phyloP scores from a whole-genome alignment of 2,113 vertebrate genomes.

The Platichthys stellatus region DNA sequence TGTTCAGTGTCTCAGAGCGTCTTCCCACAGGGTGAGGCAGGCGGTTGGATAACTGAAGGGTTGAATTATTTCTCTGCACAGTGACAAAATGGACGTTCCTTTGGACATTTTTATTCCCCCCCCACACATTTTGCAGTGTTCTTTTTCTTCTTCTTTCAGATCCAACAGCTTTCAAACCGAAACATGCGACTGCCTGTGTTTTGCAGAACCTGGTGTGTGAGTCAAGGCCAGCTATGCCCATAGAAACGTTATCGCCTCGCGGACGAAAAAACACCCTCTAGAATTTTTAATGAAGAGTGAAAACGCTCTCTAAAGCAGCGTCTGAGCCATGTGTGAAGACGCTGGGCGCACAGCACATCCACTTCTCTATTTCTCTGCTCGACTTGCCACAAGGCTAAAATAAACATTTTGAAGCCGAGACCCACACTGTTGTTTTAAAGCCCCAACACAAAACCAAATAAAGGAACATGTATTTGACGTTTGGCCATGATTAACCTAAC shows the following conservation, averaged over 20 bases:
- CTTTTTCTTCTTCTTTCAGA: slow-evolving; percentile 6
- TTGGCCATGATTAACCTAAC: slow-evolving; percentile 16
- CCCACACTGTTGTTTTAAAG: slow-evolving; percentile 28
- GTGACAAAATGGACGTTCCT: slow-evolving; percentile 38
- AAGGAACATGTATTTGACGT: slow-evolving; percentile 43
- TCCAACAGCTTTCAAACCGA: slow-evolving; percentile 16
- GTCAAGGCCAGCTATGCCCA: slow-evolving; percentile 26
- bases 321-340: slow-evolving; percentile 56
- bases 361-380: slow-evolving; percentile 38
- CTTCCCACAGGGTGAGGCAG: slow-evolving; percentile 35
- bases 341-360: slow-evolving; percentile 25
- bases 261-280: slow-evolving; percentile 42
- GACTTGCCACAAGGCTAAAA: slow-evolving; percentile 51
- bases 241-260: slow-evolving; percentile 54
- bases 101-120: background rate
- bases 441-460: slow-evolving; percentile 51
- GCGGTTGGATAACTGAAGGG: slow-evolving; percentile 27
- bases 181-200: slow-evolving; percentile 13
- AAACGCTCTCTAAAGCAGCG: slow-evolving; percentile 31
- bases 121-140: slow-evolving; percentile 2
- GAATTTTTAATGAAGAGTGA: slow-evolving; percentile 67
- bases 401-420: slow-evolving; percentile 50
- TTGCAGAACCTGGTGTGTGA: slow-evolving; percentile 18
- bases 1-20: slow-evolving; percentile 50
- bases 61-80: slow-evolving; percentile 22